Base-by-base conservation (phyloP, 2,888 invertebrate species). In the Drosophila niveifrons region DNA sequence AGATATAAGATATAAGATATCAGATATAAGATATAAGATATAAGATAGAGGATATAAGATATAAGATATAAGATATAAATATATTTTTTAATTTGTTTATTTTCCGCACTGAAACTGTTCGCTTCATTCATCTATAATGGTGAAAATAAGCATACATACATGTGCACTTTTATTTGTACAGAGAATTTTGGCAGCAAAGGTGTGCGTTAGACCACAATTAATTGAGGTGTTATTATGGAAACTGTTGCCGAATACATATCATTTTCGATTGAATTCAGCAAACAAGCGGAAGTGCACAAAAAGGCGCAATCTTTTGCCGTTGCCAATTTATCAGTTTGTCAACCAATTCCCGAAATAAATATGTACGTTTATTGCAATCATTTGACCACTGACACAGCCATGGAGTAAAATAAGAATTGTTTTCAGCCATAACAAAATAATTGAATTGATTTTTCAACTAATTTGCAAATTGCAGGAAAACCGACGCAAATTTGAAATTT, bases 371-470 rank as follows among this genome's bases (percentile, higher is more conserved):
- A 66, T 57, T 41, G 52, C 39, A 50, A n/a, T 15, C 34, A 46
- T 34, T 39, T 52, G 15, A 57, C 63, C 69, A 50, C 43, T 17
- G 28, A 57, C 46, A 39, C 39, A 69, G 47, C 46, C 28, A 58
- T 7, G 4, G n/a, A 43, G 11, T 10, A 31, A 44, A 18, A 52
- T 17, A 44, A 47, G 55, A 65, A 55, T 17, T 10, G 15, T 43
- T 29, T 31, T 53, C 47, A 15, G 7, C 18, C 56, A 62, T 47
- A 68, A 48, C 55, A 28, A 81, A 67, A 71, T 71, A 77, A 83
- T 86, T 79, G 58, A 77, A 79, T 86, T 77, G 58, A 74, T 79
- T 76, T 73, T 75, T 43, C 66, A 71, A 73, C 64, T 69, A 76
- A 80, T 82, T 83, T 80, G 74, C 67, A 68, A 75, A 72, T 79